These are phyloP conservation scores for Apogon talboti DNA, from an alignment of 2,797 vertebrate species.

Conservation along the genomic window DNA sequence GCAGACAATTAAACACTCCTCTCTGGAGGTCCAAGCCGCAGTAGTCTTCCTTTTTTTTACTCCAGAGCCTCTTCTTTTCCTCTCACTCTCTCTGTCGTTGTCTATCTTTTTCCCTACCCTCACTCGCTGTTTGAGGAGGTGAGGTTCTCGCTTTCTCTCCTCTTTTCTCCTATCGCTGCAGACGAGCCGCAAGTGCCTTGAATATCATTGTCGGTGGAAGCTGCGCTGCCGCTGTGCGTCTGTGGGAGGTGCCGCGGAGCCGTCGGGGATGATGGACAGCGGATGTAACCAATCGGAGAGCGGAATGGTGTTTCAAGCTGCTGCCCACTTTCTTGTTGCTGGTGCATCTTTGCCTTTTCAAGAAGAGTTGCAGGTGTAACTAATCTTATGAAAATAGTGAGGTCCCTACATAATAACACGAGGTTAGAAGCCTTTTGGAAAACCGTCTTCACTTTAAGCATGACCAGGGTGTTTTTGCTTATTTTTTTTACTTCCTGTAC, in stretches of 20 bases:
- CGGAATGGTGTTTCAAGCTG: background rate
- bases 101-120: slow-evolving; percentile 55
- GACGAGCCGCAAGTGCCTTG: slow-evolving; percentile 80
- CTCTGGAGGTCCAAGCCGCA: slow-evolving; percentile 66
- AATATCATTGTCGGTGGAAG: slow-evolving; percentile 77
- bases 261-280: slow-evolving; percentile 66
- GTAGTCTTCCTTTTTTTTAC: slow-evolving; percentile 57
- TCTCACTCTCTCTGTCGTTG: slow-evolving; percentile 29
- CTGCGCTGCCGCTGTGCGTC: slow-evolving; percentile 79
- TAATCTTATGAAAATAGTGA: too few species aligned
- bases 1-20: slow-evolving; percentile 77
- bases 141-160: slow-evolving; percentile 64
- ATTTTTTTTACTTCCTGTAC: too few species aligned
- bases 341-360: slow-evolving; percentile 36
- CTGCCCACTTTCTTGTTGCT: slow-evolving; percentile 63
- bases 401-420: too few species aligned
- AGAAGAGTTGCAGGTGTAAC: background rate
- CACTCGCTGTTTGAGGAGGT: slow-evolving; percentile 72
- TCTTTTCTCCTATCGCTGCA: slow-evolving; percentile 72
- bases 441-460: too few species aligned
- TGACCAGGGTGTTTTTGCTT: too few species aligned
- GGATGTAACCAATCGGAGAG: slow-evolving; percentile 54
- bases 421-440: too few species aligned
- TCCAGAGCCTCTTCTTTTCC: slow-evolving; percentile 65
- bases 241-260: slow-evolving; percentile 77